These are phyloP conservation scores for Dissostichus mawsoni DNA, from an alignment of 2,113 vertebrate genomes.

Conservation along the genomic window DNA sequence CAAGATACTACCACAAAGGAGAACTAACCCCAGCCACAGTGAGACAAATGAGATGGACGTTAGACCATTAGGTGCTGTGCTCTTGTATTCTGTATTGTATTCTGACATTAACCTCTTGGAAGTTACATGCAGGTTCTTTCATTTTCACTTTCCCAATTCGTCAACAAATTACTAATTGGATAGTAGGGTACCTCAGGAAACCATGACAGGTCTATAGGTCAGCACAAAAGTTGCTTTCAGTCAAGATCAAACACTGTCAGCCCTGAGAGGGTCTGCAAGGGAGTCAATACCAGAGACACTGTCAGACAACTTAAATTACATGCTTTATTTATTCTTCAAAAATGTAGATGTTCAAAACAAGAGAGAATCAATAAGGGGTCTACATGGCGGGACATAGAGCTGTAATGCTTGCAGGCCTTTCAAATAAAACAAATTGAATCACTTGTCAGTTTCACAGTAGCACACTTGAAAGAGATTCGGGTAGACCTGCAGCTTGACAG, in stretches of 20 bases:
- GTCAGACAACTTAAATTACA: slow-evolving; percentile 32
- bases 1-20: not conserved
- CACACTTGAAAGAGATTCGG: slow-evolving; percentile 10
- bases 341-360: slow-evolving; percentile 26
- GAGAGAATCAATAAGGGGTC: slow-evolving; percentile 32
- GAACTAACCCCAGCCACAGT: slow-evolving; percentile 2
- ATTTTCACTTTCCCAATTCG: slow-evolving; percentile 33
- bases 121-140: slow-evolving; percentile 25
- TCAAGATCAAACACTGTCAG: slow-evolving; percentile 29
- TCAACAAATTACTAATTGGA: slow-evolving; percentile 69
- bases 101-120: slow-evolving; percentile 38
- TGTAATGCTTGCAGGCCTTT: slow-evolving; percentile 1
- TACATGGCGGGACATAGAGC: slow-evolving; percentile 10
- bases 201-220: slow-evolving; percentile 26
- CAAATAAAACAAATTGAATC: not conserved
- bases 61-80: slow-evolving; percentile 13
- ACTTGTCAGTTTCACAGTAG: slow-evolving; percentile 14
- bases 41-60: not conserved
- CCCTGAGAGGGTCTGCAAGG: slow-evolving; percentile 28
- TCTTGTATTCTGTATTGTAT: slow-evolving; percentile 24
- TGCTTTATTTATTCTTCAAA: slow-evolving; percentile 49
- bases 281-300: slow-evolving; percentile 37
- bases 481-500: slow-evolving; percentile 41
- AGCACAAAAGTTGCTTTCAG: slow-evolving; percentile 51
- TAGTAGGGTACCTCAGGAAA: slow-evolving; percentile 20